Evolutionary conservation across 2,888 invertebrate genomes (phyloP).

Genomic region (Argyresthia goedartella): DNA sequence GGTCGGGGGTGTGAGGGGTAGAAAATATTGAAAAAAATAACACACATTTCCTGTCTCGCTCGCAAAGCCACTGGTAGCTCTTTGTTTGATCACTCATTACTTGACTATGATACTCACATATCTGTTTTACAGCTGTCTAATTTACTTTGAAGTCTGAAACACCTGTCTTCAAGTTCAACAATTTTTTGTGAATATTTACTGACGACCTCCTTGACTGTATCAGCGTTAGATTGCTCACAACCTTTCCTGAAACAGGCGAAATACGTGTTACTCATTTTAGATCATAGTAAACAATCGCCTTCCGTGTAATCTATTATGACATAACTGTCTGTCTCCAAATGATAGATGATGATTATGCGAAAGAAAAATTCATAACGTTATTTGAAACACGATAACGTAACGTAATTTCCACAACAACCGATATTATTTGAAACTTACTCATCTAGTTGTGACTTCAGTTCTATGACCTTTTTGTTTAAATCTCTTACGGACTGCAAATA

Average conservation of each 20-base stretch:
- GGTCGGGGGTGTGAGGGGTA: too few relatives aligned
- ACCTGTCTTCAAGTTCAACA: constrained; percentile 46
- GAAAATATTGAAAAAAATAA: too few relatives aligned
- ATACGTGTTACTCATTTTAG: neutral
- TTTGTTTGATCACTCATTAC: too few relatives aligned
- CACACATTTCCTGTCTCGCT: too few relatives aligned
- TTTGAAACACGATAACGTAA: neutral
- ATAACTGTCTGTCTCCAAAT: neutral
- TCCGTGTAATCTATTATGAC: neutral
- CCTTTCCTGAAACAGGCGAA: constrained; percentile 29
- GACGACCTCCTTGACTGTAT: constrained; percentile 33
- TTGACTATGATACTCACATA: constrained; percentile 47
- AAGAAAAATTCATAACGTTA: neutral
- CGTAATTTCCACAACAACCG: neutral
- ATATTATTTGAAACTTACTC: constrained; percentile 25
- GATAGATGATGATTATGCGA: neutral
- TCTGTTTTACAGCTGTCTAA: constrained; percentile 51
- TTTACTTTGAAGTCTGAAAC: constrained; percentile 52
- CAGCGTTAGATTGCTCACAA: constrained; percentile 28
- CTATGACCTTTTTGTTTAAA: constrained; percentile 35
- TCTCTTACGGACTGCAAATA: constrained; percentile 40
- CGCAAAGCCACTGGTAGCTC: too few relatives aligned
- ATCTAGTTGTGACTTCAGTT: constrained; percentile 41
- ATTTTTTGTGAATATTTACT: constrained; percentile 54
- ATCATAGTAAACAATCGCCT: neutral